A percentile compares a stretch with the other conserved stretches of the same genome.
These are phyloP conservation scores for Blastobasis adustella DNA, from an alignment of 2,888 invertebrate genomes.

Conservation along the genomic window DNA sequence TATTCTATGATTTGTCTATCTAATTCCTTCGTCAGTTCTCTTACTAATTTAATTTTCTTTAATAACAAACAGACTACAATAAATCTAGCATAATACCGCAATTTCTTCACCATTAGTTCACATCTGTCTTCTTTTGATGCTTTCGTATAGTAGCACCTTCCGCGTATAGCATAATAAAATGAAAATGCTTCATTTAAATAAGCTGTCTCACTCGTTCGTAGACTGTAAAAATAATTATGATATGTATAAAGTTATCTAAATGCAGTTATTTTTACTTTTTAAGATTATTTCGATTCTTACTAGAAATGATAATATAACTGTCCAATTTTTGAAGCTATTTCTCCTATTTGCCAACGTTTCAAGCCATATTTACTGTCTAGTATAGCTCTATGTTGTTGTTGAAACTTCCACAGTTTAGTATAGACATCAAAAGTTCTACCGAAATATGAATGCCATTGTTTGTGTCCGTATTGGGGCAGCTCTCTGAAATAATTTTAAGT, in stretches of 20 bases:
- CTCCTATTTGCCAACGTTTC: constrained; percentile 98
- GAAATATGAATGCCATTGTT: constrained; percentile 98
- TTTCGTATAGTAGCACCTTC: constrained; percentile 94
- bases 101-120: constrained; percentile 97
- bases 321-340: constrained; percentile 98
- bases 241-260: too few relatives aligned
- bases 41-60: constrained; percentile 93
- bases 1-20: constrained; percentile 96
- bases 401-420: constrained; percentile 98
- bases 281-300: constrained; percentile 70
- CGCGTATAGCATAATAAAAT: constrained; percentile 96
- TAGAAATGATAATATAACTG: constrained; percentile 99
- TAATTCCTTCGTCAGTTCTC: constrained; percentile 93
- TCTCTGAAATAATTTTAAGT: constrained; percentile 78
- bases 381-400: constrained; percentile 94
- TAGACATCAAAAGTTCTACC: constrained; percentile 98
- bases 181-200: constrained; percentile 97
- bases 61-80: constrained; percentile 96
- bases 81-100: constrained; percentile 95
- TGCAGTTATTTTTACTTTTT: too few relatives aligned
- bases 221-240: constrained; percentile 66
- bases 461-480: constrained; percentile 96
- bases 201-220: constrained; percentile 96
- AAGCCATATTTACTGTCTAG: constrained; percentile 95
- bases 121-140: constrained; percentile 95